Percentiles rank a stretch among this genome's conserved stretches.
Evolutionary conservation across 2,888 invertebrate genomes (phyloP).

Genomic region (Entomobrya multifasciata): DNA sequence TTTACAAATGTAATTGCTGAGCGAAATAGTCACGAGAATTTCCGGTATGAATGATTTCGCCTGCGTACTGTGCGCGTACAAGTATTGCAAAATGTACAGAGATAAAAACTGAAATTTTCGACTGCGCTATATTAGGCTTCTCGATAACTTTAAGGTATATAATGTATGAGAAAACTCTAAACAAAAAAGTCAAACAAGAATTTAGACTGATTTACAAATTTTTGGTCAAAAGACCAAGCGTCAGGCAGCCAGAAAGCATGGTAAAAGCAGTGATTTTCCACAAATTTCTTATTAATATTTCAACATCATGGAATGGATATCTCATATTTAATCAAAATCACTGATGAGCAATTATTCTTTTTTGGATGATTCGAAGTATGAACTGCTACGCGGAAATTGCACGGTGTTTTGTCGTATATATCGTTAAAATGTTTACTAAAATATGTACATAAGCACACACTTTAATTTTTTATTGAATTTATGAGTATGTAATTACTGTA

Average conservation of each 20-base stretch:
- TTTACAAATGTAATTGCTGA: no score
- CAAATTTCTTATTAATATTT: no score
- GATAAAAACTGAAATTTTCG: slow-evolving; percentile 57
- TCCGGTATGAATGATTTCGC: background rate
- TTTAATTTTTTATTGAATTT: slow-evolving; percentile 32
- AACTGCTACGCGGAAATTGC: no score
- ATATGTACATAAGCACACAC: background rate
- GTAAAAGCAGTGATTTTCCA: no score
- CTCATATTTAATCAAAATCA: no score
- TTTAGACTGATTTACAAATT: slow-evolving; percentile 21
- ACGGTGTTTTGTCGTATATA: no score
- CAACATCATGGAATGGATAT: no score
- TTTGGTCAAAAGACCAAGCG: slow-evolving; percentile 12
- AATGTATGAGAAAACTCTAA: background rate
- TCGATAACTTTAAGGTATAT: background rate
- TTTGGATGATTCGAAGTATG: no score
- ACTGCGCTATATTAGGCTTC: slow-evolving; percentile 38
- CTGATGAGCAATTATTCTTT: no score
- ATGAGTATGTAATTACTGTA: background rate
- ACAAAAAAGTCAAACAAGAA: background rate
- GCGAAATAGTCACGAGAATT: no score
- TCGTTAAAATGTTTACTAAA: no score
- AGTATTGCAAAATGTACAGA: slow-evolving; percentile 14
- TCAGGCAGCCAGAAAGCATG: background rate
- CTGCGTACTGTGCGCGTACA: slow-evolving; percentile 29